Base-by-base conservation (phyloP, 2,797 vertebrate species). In the Hydrophis major region DNA sequence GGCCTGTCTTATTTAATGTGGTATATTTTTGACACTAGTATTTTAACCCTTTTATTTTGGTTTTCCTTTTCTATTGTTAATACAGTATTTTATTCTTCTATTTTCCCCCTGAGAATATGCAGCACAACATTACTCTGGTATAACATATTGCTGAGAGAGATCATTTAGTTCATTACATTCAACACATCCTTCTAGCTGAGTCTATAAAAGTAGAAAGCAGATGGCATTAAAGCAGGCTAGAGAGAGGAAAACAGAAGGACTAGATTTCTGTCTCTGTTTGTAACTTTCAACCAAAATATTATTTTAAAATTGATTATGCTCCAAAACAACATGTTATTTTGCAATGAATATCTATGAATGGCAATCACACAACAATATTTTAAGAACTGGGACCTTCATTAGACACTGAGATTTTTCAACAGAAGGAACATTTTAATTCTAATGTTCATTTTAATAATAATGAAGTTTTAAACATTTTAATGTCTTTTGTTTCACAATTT, bases 1-100 rank as follows among this genome's bases (percentile, higher is more conserved):
- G 92, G 37, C 90, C 20, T 3, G 61, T n/a, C 95, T 92, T 63
- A 32, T 16, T 57, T 57, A 94, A 50, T 93, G 94, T 90, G 0
- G 20, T 27, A 28, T 50, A 1, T 90, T 95, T 95, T 92, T 86
- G 55, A 53, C 86, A 0, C 28, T 69, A 56, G 16, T 93, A 27
- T 18, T 87, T 90, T 89, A 83, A 56, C 69, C 63, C 93, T 4
- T 4, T 20, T 13, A 66, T 63, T 57, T 20, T 78, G 37, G 5
- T 92, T 90, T 94, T 89, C 22, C 61, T 94, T 32, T 88, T 91
- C 83, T 32, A 7, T 93, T 92, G 4, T 88, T 25, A 59, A 10
- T 42, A 47, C 5, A 6, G 47, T 47, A 1, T 50, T 93, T 89
- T 90, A 60, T 91, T 87, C 86, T 87, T 50, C 87, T 63, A 57